These are phyloP conservation scores for Rhodinocichla rosea DNA, from an alignment of 2,113 vertebrate species.

Conservation along the genomic window DNA sequence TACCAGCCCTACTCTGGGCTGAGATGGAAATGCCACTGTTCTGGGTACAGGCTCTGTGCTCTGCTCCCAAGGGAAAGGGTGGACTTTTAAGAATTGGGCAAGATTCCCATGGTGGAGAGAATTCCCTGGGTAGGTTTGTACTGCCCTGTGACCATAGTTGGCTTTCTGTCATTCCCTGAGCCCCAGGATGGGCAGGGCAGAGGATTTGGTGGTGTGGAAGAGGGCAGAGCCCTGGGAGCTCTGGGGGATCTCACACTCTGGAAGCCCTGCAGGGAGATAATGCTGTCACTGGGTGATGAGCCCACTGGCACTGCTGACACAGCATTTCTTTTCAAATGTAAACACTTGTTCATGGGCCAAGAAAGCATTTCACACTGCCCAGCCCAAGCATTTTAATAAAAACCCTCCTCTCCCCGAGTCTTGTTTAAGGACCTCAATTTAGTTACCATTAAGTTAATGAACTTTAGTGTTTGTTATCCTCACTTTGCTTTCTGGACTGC, in stretches of 20 bases:
- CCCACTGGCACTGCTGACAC: background rate
- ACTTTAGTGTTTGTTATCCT: background rate
- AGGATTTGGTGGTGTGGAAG: background rate
- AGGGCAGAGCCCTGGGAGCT: background rate
- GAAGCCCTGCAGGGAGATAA: background rate
- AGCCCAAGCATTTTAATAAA: background rate
- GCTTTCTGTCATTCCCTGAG: background rate
- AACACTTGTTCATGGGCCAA: background rate
- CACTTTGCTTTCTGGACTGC: background rate
- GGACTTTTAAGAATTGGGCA: background rate
- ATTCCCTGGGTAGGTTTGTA: background rate
- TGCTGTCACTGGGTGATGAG: background rate
- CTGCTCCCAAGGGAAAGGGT: background rate
- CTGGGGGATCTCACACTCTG: background rate
- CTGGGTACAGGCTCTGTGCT: background rate
- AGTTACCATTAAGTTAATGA: background rate
- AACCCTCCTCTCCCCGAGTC: background rate
- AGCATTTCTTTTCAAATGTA: slow-evolving; percentile 18
- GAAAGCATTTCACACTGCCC: background rate
- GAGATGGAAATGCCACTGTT: background rate
- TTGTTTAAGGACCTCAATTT: background rate
- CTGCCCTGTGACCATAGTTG: background rate
- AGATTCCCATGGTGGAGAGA: background rate
- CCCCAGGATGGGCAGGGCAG: background rate
- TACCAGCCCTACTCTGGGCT: background rate